Base-by-base conservation (phyloP, 2,888 invertebrate species). In the Lasioglossum pauxillum region DNA sequence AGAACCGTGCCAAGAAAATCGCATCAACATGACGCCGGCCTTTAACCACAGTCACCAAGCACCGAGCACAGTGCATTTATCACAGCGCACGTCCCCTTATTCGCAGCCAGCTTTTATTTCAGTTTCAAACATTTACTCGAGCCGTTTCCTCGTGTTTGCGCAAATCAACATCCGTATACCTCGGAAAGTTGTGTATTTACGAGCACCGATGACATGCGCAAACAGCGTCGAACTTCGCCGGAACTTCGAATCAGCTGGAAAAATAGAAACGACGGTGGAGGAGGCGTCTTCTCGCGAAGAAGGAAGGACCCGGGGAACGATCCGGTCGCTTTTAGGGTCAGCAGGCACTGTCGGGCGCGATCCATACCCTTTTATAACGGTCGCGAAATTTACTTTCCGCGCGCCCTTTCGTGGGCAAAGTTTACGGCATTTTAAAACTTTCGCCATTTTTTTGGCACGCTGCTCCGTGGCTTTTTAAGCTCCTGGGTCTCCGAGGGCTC, bases 351-450 rank as follows among this genome's bases (percentile, higher is more conserved):
- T 19, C 16, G 16, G 7, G 23, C 8, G 10, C 49, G 44, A 53
- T 76, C 75, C 38, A 23, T 49, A 41, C 38, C 31, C n/a, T 31
- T 67, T 31, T n/a, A 73, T 69, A 53, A 23, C 44, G 53, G 5
- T 27, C 44, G 31, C n/a, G 41, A 71, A 72, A 71, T 64, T 77
- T 41, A 71, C 81, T 71, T 60, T 75, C 23, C 80, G 16, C 77
- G 27, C 16, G 77, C 44, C 60, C 60, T 35, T 60, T 35, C n/a
- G 16, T 72, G 38, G 35, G 16, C 23, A 27, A 69, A 38, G 10
- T 80, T 75, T 75, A 80, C 31, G 31, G 31, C 1, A 31, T 31
- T 64, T 16, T 31, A 5, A 31, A 64, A 64, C 53, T 53, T 23
- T 16, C 1, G 31, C 7, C 16, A 31, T 64, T 53, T 53, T 53